Conservation (phyloP, 2,797 vertebrate genomes). For the Neosilurus mollespiculum region DNA sequence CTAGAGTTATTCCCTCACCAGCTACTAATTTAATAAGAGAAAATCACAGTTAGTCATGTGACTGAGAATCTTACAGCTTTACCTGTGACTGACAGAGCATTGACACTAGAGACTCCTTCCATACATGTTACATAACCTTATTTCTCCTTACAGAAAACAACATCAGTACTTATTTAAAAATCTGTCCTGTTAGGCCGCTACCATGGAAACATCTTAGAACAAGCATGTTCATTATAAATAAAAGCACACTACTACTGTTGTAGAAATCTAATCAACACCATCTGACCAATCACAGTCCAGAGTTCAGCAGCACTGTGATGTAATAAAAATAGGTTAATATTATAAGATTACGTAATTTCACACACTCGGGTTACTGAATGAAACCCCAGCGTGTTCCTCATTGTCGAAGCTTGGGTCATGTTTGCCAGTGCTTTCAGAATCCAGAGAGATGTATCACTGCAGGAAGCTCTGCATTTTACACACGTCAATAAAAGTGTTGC, state of each 20-base stretch:
- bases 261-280: not conserved
- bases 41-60: not conserved
- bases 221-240: no score
- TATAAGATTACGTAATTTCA: not conserved
- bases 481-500: not conserved
- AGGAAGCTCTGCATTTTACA: not conserved
- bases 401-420: not conserved
- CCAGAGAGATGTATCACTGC: not conserved
- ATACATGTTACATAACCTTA: not conserved
- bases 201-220: no score
- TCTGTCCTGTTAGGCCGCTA: not conserved
- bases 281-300: not conserved
- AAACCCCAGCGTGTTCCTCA: not conserved
- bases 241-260: not conserved
- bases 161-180: not conserved
- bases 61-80: not conserved
- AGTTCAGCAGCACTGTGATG: not conserved
- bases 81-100: not conserved
- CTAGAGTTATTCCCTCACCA: not conserved
- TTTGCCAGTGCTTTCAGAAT: not conserved
- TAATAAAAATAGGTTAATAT: not conserved
- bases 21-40: not conserved
- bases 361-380: not conserved
- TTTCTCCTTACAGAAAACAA: not conserved
- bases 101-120: conserved; percentile 10